Evolutionary conservation across 2,888 invertebrate species (phyloP), one percentile per base, ranked within the genome.

Genomic region (Pachliopta kotzebuea): DNA sequence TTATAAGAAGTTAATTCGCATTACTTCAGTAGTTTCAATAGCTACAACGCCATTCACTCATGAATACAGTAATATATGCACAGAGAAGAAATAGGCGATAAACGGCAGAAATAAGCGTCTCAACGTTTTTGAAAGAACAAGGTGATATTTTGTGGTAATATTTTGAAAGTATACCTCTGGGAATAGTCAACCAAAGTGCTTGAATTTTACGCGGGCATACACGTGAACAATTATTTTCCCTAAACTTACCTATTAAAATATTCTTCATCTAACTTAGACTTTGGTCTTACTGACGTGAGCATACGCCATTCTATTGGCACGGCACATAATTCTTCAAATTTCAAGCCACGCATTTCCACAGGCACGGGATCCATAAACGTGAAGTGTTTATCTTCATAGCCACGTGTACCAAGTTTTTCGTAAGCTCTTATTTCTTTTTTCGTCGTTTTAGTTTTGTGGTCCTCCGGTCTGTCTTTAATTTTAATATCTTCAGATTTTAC

Each of bases 231-330:
- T n/a, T n/a, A 45, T 14, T 11, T 37, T 18, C n/a, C n/a, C 7
- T 14, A 21, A 21, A 26, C 42, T 59, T 80, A 94, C 95, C 95
- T 94, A 69, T 96, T 96, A 80, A 96, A 98, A 88, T 96, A 96
- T 77, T 97, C 96, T 85, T 98, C 97, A 74, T 98, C 98, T 26
- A 94, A 85, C 76, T 96, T 96, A 37, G 93, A 93, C 82, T 97
- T 97, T 0, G 98, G 98, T 72, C 97, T 92, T 31, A 96, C 83
- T n/a, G 96, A 95, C 18, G 98, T 98, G 64, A 98, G 90, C 98
- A 98, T 98, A 83, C 96, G 94, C 98, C 98, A 98, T 79, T 97
- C 97, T 68, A 98, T 98, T 49, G 96, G 95, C 21, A 98, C 97
- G 14, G 95, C 93, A 74, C 96, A 96, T 58, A 98, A 88, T 74